Conservation (phyloP, 2,113 vertebrate genomes). For the Monarcha castaneiventris region DNA sequence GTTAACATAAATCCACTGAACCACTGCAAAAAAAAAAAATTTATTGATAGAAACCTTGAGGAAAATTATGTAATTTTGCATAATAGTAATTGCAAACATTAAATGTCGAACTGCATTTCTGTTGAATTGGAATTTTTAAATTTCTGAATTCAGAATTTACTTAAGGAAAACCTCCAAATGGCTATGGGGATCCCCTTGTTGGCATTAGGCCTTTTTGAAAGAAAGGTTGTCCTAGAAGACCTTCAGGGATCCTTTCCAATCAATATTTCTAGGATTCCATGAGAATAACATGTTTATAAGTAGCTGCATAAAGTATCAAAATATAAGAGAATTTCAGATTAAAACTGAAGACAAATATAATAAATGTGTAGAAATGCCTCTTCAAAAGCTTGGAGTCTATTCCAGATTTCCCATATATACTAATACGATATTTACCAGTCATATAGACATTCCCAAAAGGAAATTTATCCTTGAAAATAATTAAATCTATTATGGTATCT, state of each 20-base stretch:
- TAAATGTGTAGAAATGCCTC: background rate
- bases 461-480: background rate
- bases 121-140: background rate
- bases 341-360: background rate
- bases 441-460: background rate
- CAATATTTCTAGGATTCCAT: background rate
- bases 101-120: background rate
- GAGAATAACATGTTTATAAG: background rate
- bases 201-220: background rate
- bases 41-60: background rate
- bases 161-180: background rate
- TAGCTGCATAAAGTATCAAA: background rate
- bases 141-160: background rate
- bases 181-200: background rate
- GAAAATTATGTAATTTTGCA: background rate
- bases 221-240: background rate
- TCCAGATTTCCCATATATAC: background rate
- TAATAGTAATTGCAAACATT: background rate
- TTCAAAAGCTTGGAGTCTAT: background rate
- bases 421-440: background rate
- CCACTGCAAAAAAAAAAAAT: background rate
- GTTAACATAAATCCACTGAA: background rate
- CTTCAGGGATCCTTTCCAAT: background rate
- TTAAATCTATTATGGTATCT: background rate
- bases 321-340: background rate